Base-by-base conservation (phyloP, 1,140 invertebrate genomes). In the Tetragonula clypearis region DNA sequence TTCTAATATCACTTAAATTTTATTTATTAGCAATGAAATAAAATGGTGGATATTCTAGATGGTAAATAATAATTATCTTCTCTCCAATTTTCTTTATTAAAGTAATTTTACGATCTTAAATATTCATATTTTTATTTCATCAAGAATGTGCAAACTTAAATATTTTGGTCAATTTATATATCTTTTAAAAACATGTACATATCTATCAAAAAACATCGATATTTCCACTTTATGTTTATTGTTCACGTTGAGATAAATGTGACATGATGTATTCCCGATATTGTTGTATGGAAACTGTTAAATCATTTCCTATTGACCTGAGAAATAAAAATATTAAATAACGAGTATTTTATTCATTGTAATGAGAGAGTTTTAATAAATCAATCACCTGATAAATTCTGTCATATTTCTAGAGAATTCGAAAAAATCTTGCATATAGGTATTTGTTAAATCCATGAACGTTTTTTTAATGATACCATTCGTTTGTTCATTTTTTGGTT, bases 221-320 rank as follows among this genome's bases (percentile, higher is more conserved):
- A 49, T 30, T 58, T 79, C 9, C 30, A 56, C 9, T 26, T 15
- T 35, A 49, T 49, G 9, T 65, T 91, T 91, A 76, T 89, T 80
- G 23, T 77, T 86, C 68, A 75, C 88, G 62, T 80, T 90, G 9
- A 89, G 77, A 49, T 49, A 49, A 49, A 49, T 49, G 41, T 49
- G 41, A 49, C 41, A 49, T 49, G 41, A 49, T 56, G 91, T 92
- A 88, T 95, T 95, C 9, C 95, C 89, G 82, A 94, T 95, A 90
- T 95, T 66, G 26, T 79, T 84, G 49, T 30, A 84, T 55, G 2
- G 49, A 68, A 65, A 17, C 17, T 84, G 55, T 84, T 26, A 84
- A 56, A 5, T 84, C 30, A 6, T 79, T 49, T 41, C 79, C 35
- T 53, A 79, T 71, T 49, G 66, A 72, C 82, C 82, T 84, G 23